Evolutionary conservation across 2,797 vertebrate species (phyloP).

Genomic region (Leuciscus waleckii): DNA sequence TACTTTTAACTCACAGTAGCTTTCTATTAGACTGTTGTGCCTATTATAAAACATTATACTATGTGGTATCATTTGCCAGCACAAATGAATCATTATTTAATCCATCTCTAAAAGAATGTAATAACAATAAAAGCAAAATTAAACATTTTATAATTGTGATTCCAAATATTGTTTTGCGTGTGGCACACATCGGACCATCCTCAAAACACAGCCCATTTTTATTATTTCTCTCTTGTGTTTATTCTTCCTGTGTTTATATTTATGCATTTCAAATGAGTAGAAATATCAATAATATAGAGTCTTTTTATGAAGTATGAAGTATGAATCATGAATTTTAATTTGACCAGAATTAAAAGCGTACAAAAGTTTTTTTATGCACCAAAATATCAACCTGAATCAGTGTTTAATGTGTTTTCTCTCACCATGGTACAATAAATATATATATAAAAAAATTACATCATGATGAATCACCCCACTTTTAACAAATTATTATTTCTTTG

Average conservation of each 20-base stretch:
- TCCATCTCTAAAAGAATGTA: conserved; percentile 24
- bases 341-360: background rate
- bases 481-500: conserved; percentile 10
- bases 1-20: conserved; percentile 47
- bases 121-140: conserved; percentile 25
- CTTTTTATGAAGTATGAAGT: background rate
- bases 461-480: background rate
- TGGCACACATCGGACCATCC: background rate
- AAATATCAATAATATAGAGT: background rate
- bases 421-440: conserved; percentile 2
- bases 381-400: background rate
- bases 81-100: conserved; percentile 55
- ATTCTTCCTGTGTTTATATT: background rate
- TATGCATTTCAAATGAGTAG: background rate
- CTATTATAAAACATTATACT: conserved; percentile 51
- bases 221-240: background rate
- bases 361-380: background rate
- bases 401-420: conserved; percentile 5
- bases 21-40: conserved; percentile 44
- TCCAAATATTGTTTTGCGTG: conserved; percentile 1
- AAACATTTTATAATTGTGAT: conserved; percentile 2
- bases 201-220: background rate
- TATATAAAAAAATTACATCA: background rate
- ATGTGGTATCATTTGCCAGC: conserved; percentile 48
- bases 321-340: conserved; percentile 15